Evolutionary conservation across 1,140 invertebrate genomes (phyloP), one percentile per base, ranked within the genome.

Genomic region (Protaetia brevitarsis): DNA sequence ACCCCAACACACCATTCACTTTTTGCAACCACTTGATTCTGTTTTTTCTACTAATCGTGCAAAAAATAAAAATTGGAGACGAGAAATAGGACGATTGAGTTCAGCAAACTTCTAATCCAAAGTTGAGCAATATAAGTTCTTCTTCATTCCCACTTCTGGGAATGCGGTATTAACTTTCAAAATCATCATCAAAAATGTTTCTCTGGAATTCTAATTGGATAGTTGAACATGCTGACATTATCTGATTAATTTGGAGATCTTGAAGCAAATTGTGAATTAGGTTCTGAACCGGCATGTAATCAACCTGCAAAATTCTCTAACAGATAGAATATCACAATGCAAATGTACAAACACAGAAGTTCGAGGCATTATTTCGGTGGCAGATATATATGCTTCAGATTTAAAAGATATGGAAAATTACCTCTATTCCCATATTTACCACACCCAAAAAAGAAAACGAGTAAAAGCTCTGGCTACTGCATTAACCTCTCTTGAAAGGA

Each of bases 61-160:
- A 66, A 31, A 56, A 11, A 66, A 36, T 63, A 26, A 13, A 31
- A 4, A 66, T 7, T 45, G 59, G 6, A 37, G 19, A 62, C 29
- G 41, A 63, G 57, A 66, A 51, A 2, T 63, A 36, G 41, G 60
- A 19, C 36, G 36, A 63, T 45, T 62, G 3, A 66, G 26, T 66
- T 66, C 57, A 37, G 37, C 56, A 41, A 66, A 66, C 60, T 63
- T 23, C 34, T 63, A 66, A 66, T 34, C 31, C 10, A 61, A 66
- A 66, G 64, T 31, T 65, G 51, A 57, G 56, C 56, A 36, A 61
- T 60, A 36, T 45, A 13, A 63, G 19, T 8, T n/a, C 31, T 34
- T 13, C 3, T 37, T 13, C 34, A 37, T 13, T 13, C 34, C 34
- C 16, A 65, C 63, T n/a, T 27, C 36, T 64, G 63, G 37, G 31